Evolutionary conservation across 2,888 invertebrate species (phyloP).

Genomic region (Congeria kusceri): DNA sequence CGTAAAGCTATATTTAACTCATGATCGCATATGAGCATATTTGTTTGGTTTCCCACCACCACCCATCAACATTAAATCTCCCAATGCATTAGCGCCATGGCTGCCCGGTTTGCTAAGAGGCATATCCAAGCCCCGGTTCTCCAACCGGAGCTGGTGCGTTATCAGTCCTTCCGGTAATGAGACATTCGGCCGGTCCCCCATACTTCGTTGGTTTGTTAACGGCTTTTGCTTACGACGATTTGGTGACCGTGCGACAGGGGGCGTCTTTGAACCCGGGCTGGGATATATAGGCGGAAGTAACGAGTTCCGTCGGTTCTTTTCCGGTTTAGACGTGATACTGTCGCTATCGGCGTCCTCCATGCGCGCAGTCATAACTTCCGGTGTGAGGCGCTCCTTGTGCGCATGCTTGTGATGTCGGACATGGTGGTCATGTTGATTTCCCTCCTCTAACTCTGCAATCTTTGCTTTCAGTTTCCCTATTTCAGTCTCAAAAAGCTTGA

Average conservation of each 20-base stretch:
- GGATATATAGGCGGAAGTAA: constrained; percentile 49
- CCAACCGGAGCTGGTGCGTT: constrained; percentile 64
- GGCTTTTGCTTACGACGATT: constrained; percentile 16
- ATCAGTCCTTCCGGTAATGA: constrained; percentile 61
- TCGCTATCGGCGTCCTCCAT: constrained; percentile 18
- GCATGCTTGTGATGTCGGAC: constrained; percentile 14
- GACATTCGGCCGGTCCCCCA: constrained; percentile 23
- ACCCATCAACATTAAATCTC: constrained; percentile 68
- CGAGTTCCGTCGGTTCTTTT: constrained; percentile 36
- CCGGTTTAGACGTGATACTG: constrained; percentile 1
- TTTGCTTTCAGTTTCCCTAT: constrained; percentile 62
- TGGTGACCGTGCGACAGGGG: constrained; percentile 9
- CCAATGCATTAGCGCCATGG: constrained; percentile 63
- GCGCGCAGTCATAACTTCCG: background rate
- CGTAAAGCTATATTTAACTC: background rate
- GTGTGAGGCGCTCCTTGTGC: constrained; percentile 12
- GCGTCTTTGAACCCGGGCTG: background rate
- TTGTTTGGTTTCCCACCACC: background rate
- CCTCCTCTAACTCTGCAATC: constrained; percentile 63
- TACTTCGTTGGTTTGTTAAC: constrained; percentile 16
- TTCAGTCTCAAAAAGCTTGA: constrained; percentile 69
- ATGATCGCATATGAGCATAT: background rate
- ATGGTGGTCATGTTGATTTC: constrained; percentile 13
- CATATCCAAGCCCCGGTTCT: constrained; percentile 44
- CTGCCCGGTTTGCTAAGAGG: constrained; percentile 38